Evolutionary conservation across 2,797 vertebrate species (phyloP), one percentile per base, ranked within the genome.

Genomic region (Tachyglossus aculeatus): DNA sequence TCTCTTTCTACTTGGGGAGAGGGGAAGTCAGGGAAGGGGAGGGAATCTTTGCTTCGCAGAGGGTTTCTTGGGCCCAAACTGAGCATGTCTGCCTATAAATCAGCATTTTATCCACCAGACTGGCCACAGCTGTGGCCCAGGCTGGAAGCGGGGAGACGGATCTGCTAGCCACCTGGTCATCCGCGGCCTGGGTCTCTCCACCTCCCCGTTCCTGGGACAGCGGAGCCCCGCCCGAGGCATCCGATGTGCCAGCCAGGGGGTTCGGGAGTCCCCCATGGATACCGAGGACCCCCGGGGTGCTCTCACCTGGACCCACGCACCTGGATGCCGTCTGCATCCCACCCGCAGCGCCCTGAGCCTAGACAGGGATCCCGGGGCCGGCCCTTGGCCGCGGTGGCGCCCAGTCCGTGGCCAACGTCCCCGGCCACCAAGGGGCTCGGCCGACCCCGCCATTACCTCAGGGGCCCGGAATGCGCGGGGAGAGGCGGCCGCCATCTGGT

Each of bases 371-470:
- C n/a, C n/a, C n/a, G n/a, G n/a, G n/a, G n/a, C n/a, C n/a, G n/a
- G n/a, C n/a, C n/a, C n/a, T n/a, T n/a, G n/a, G n/a, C n/a, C n/a
- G n/a, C n/a, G n/a, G n/a, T n/a, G n/a, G n/a, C n/a, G n/a, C n/a
- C n/a, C n/a, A n/a, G n/a, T n/a, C n/a, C n/a, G n/a, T n/a, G n/a
- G n/a, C n/a, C n/a, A n/a, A n/a, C n/a, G n/a, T n/a, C n/a, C n/a
- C 8, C 21, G 3, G 18, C 18, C 36, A 60, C 19, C 13, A 9
- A 29, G n/a, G 39, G 25, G 34, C 18, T 16, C n/a, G n/a, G n/a
- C n/a, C n/a, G 41, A n/a, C 0, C 85, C 80, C 83, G 88, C 85
- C 92, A 94, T 97, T 96, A 96, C 94, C 93, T 96, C 95, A 95
- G 90, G 92, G 93, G 94, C 89, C 86, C 93, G 95, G 96, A 96